phyloP scores from a whole-genome alignment of 1,140 invertebrate genomes.

The Lethrus apterus region DNA sequence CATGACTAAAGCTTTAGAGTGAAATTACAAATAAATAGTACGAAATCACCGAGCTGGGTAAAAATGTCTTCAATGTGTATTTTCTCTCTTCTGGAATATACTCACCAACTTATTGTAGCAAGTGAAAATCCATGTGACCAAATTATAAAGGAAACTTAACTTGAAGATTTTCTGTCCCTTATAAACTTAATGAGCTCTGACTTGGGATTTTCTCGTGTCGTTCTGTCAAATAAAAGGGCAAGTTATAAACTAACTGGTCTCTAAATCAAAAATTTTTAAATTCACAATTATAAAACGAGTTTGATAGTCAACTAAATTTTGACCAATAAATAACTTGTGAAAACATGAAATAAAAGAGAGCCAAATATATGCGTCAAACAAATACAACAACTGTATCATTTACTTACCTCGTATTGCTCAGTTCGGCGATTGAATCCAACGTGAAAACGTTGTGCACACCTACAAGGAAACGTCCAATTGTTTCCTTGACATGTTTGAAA shows the following conservation, averaged over 20 bases:
- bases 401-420: background rate
- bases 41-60: too few species aligned
- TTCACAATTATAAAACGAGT: background rate
- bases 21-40: too few species aligned
- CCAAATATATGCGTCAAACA: background rate
- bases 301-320: background rate
- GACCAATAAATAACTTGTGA: background rate
- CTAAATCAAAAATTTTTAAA: background rate
- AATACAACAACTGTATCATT: background rate
- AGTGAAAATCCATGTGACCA: background rate
- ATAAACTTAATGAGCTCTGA: constrained; percentile 14
- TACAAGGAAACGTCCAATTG: too few species aligned
- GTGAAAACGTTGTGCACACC: background rate
- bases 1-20: too few species aligned
- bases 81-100: too few species aligned
- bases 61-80: too few species aligned
- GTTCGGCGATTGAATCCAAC: background rate
- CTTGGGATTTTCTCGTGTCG: constrained; percentile 9
- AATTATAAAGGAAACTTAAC: background rate
- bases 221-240: constrained; percentile 7
- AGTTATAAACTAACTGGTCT: background rate
- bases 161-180: background rate
- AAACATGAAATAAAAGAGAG: background rate
- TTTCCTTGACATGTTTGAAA: constrained; percentile 1
- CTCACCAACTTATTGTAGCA: too few species aligned